Conservation (phyloP, 1,140 invertebrate genomes). For the Diorhabda sublineata region DNA sequence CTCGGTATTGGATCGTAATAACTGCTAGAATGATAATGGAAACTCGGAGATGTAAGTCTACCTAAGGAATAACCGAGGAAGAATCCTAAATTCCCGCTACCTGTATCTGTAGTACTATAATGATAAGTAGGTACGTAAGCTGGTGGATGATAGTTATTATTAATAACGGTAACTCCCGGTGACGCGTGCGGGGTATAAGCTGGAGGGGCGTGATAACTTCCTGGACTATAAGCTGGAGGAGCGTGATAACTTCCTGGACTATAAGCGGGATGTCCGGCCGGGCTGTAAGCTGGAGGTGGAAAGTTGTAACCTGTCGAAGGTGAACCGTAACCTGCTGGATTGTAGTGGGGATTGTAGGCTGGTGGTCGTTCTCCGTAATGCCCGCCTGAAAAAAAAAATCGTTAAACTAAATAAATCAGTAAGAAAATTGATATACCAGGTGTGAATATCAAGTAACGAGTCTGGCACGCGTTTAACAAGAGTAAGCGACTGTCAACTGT, state of each 20-base stretch:
- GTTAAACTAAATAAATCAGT: background rate
- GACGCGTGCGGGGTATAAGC: conserved; percentile 13
- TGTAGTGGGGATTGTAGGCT: conserved; percentile 24
- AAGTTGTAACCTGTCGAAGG: conserved; percentile 17
- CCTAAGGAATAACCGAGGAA: conserved; percentile 34
- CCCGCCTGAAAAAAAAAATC: background rate
- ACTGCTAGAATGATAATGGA: conserved; percentile 13
- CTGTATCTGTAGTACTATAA: conserved; percentile 25
- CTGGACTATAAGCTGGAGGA: conserved; percentile 7
- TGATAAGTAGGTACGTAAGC: conserved; percentile 22
- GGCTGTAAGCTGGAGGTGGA: conserved; percentile 24
- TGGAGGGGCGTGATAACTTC: conserved; percentile 9
- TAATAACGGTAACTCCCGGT: conserved; percentile 22
- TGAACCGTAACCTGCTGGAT: conserved; percentile 30
- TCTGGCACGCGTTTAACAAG: no score
- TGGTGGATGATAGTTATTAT: conserved; percentile 28
- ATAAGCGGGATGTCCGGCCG: conserved; percentile 5
- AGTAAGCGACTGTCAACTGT: no score
- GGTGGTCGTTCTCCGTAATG: conserved; percentile 19
- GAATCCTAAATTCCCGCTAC: conserved; percentile 33
- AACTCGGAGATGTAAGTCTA: conserved; percentile 31
- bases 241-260: conserved; percentile 5
- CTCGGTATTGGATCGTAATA: conserved; percentile 21
- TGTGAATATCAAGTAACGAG: no score
- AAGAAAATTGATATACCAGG: background rate